These are phyloP conservation scores for Miopithecus talapoin DNA, from an alignment of 2,797 vertebrate species.

Conservation along the genomic window DNA sequence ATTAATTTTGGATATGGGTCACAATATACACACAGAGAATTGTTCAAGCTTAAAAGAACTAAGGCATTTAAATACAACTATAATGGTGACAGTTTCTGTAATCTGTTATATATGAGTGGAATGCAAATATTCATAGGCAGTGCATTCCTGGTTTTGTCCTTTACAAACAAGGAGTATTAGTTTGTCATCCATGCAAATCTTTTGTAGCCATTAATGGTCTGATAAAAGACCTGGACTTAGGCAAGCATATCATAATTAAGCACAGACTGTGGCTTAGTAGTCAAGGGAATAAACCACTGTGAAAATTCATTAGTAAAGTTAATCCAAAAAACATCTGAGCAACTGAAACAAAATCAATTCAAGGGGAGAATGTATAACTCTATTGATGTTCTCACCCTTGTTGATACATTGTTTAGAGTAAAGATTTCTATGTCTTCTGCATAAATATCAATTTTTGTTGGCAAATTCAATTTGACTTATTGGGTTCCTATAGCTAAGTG, in stretches of 20 bases:
- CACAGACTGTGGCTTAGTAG: not conserved
- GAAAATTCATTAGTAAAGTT: conserved; percentile 82
- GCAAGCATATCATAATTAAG: conserved; percentile 53
- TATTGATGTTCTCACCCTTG: conserved; percentile 56
- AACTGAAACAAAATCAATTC: conserved; percentile 77
- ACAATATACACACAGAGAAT: not conserved
- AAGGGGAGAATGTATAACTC: conserved; percentile 76
- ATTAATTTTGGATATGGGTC: not conserved
- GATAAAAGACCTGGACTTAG: not conserved
- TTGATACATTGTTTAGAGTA: conserved; percentile 44
- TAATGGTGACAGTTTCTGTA: not conserved
- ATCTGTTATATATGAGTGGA: not conserved
- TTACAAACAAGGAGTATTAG: conserved; percentile 1
- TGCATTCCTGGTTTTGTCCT: not conserved
- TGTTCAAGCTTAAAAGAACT: not conserved
- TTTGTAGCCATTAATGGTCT: not conserved
- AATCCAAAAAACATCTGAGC: conserved; percentile 82
- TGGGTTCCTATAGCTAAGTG: conserved; percentile 27
- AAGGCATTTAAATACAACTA: not conserved
- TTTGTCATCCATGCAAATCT: conserved; percentile 18
- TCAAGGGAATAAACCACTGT: conserved; percentile 56
- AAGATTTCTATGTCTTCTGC: conserved; percentile 44
- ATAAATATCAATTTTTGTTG: conserved; percentile 56
- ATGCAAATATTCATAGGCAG: not conserved
- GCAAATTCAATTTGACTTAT: conserved; percentile 49